Evolutionary conservation across 2,888 invertebrate species (phyloP).

Genomic region (Cremastinae sp.): DNA sequence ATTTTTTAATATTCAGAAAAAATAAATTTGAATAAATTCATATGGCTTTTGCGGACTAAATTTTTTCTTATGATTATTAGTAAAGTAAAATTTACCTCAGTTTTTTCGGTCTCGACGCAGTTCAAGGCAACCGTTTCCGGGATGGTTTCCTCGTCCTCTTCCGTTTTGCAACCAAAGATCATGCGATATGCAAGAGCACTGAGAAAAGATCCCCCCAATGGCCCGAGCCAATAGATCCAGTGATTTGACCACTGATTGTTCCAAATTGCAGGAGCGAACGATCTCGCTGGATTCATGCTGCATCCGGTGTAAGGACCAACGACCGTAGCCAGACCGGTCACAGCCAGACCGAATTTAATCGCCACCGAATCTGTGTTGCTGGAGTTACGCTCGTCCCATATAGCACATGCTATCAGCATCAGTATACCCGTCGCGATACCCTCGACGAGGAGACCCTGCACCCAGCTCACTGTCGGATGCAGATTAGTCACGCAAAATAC

Average conservation of each 20-base stretch:
- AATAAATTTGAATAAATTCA: no score
- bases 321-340: slow-evolving; percentile 76
- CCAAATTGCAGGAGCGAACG: slow-evolving; percentile 78
- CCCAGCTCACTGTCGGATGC: slow-evolving; percentile 66
- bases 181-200: slow-evolving; percentile 72
- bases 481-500: slow-evolving; percentile 76
- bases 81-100: slow-evolving; percentile 68
- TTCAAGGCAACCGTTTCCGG: slow-evolving; percentile 74
- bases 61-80: no score
- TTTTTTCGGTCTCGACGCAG: slow-evolving; percentile 69
- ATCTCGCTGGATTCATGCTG: slow-evolving; percentile 86
- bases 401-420: slow-evolving; percentile 77
- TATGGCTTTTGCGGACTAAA: no score
- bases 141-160: slow-evolving; percentile 58
- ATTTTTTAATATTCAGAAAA: no score
- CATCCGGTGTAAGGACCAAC: slow-evolving; percentile 83
- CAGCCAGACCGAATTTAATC: slow-evolving; percentile 78
- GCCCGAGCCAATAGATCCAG: slow-evolving; percentile 79
- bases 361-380: slow-evolving; percentile 77
- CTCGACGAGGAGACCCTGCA: slow-evolving; percentile 78
- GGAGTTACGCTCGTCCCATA: slow-evolving; percentile 78
- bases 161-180: slow-evolving; percentile 65
- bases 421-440: slow-evolving; percentile 77
- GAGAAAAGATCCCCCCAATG: slow-evolving; percentile 72
- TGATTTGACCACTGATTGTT: slow-evolving; percentile 76